Evolutionary conservation across 2,888 invertebrate species (phyloP).

Genomic region (Latrodectus elegans): DNA sequence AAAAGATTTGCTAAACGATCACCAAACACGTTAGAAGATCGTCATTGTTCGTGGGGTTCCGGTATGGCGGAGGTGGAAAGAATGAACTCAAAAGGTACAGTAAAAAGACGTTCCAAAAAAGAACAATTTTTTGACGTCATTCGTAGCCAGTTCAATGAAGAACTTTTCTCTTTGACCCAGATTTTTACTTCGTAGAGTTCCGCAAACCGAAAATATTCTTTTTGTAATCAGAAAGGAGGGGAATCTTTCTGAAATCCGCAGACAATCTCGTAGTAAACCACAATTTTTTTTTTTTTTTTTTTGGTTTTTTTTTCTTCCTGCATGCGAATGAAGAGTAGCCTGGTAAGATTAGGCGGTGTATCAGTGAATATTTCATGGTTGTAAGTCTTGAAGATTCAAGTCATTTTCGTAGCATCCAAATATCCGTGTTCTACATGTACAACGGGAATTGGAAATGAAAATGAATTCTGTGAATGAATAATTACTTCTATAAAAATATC

Average conservation of each 20-base stretch:
- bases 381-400: too few species aligned
- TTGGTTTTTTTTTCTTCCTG: too few species aligned
- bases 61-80: not conserved
- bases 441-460: too few species aligned
- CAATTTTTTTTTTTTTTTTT: too few species aligned
- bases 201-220: not conserved
- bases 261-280: not conserved
- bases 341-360: too few species aligned
- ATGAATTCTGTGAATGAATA: too few species aligned
- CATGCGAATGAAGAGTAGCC: too few species aligned
- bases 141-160: not conserved
- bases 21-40: not conserved
- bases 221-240: not conserved
- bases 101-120: not conserved
- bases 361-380: too few species aligned
- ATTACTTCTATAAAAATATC: too few species aligned
- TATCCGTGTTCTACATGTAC: too few species aligned
- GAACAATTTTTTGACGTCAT: conserved; percentile 28
- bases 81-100: not conserved
- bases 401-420: too few species aligned
- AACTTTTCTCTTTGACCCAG: conserved; percentile 29
- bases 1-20: not conserved
- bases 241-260: not conserved
- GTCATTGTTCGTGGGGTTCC: conserved; percentile 1
- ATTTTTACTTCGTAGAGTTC: conserved; percentile 12